Base-by-base conservation (phyloP, 1,140 invertebrate genomes). In the Tetramorium simillimum region DNA sequence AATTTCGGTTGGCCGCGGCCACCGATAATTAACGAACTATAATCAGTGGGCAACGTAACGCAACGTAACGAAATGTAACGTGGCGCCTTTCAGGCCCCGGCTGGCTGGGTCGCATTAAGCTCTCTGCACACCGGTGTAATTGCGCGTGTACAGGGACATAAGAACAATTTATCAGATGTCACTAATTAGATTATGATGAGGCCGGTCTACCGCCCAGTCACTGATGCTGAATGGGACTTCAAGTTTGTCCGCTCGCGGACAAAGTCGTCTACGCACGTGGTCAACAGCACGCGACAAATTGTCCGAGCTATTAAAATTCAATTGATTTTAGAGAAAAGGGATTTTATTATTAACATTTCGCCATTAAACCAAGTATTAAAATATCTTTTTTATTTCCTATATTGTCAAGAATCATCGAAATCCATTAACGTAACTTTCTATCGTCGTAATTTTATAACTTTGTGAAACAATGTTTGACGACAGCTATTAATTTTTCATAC, bases 11-110 rank as follows among this genome's bases (percentile, higher is more conserved):
- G 60, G 75, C 89, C 73, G 90, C 81, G 60, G 56, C 62, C 81
- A 76, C 70, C 65, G 87, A 90, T 92, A 92, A 92, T 92, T 92
- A 92, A 89, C 88, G 81, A 91, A 87, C 89, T 73, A 84, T 86
- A 90, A 91, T 91, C 85, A 92, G 62, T 58, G 76, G 81, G 72
- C 89, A 62, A 80, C 51, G 76, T 89, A 87, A 87, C 77, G 86
- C 63, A 85, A 89, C 80, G 62, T 86, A 90, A 91, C 73, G 75
- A 85, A 91, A 89, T 73, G 88, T 91, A 89, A 88, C 81, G 40
- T 58, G 49, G 87, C 62, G 85, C 62, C 56, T 46, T 75, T 63
- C 16, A 40, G 53, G 53, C 21, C 40, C 51, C 58, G 49, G 51
- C 12, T 21, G 37, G 70, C 46, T 51, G 58, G 75, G 65, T 53